Conservation (phyloP, 2,888 invertebrate genomes). For the Drosophila phalerata region DNA sequence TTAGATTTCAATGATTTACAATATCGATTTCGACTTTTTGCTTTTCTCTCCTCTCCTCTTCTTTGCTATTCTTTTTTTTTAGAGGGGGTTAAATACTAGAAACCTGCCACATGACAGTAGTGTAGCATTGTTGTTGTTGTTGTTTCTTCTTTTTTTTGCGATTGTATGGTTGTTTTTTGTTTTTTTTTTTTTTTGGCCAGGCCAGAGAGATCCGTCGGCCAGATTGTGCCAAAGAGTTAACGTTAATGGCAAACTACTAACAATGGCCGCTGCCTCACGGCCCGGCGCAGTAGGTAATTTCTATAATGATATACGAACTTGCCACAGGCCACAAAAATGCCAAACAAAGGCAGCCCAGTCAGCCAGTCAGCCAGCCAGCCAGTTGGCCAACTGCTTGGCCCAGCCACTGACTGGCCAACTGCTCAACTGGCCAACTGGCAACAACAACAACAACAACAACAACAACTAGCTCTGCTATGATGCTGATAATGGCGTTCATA, state of each 20-base stretch:
- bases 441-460: conserved; percentile 19
- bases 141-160: conserved; percentile 18
- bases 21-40: conserved; percentile 38
- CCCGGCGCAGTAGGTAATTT: conserved; percentile 76
- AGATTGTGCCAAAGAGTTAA: conserved; percentile 78
- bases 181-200: conserved; percentile 28
- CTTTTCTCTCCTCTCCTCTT: neutral
- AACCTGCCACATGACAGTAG: conserved; percentile 55
- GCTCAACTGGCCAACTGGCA: conserved; percentile 25
- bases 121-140: conserved; percentile 46
- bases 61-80: conserved; percentile 11
- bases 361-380: conserved; percentile 21
- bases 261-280: conserved; percentile 68
- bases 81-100: conserved; percentile 21
- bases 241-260: conserved; percentile 79
- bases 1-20: conserved; percentile 76
- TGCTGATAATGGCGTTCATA: conserved; percentile 63
- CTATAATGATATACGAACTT: conserved; percentile 82
- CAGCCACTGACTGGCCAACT: conserved; percentile 40
- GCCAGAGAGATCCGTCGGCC: conserved; percentile 59
- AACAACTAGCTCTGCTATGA: conserved; percentile 32
- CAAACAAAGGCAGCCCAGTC: conserved; percentile 54
- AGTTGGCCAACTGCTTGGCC: conserved; percentile 44
- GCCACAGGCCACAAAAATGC: conserved; percentile 64
- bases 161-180: conserved; percentile 23